phyloP scores from a whole-genome alignment of 2,113 vertebrate species.

The Puntigrus tetrazona region DNA sequence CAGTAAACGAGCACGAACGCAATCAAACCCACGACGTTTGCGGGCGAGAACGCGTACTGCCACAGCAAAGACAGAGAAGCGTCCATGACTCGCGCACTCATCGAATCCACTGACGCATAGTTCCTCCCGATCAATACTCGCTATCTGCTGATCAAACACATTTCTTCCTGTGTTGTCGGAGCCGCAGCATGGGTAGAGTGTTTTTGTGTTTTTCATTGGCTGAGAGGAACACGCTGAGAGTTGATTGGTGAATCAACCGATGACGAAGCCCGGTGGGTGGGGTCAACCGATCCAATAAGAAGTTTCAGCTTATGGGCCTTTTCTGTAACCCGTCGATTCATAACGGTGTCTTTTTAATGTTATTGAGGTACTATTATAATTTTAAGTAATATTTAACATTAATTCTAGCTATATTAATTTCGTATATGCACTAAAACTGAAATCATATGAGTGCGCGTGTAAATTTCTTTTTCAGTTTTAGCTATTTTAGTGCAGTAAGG shows the following conservation, averaged over 20 bases:
- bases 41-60: slow-evolving; percentile 28
- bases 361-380: neutral
- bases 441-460: too few relatives aligned
- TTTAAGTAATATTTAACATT: too few relatives aligned
- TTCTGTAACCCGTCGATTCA: neutral
- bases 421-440: too few relatives aligned
- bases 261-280: neutral
- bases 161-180: slow-evolving; percentile 51
- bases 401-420: too few relatives aligned
- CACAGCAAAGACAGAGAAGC: slow-evolving; percentile 49
- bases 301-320: neutral
- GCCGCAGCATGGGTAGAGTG: neutral
- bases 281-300: neutral
- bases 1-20: slow-evolving; percentile 44
- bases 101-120: neutral
- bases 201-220: slow-evolving; percentile 60
- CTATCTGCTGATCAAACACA: slow-evolving; percentile 1
- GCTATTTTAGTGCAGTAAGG: too few relatives aligned
- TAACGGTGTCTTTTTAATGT: too few relatives aligned
- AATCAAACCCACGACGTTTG: slow-evolving; percentile 30
- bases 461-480: too few relatives aligned
- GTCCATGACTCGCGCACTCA: slow-evolving; percentile 4
- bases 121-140: neutral
- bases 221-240: neutral
- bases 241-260: slow-evolving; percentile 12